Evolutionary conservation across 2,113 vertebrate genomes (phyloP), one percentile per base, ranked within the genome.

Genomic region (Galemys pyrenaicus): DNA sequence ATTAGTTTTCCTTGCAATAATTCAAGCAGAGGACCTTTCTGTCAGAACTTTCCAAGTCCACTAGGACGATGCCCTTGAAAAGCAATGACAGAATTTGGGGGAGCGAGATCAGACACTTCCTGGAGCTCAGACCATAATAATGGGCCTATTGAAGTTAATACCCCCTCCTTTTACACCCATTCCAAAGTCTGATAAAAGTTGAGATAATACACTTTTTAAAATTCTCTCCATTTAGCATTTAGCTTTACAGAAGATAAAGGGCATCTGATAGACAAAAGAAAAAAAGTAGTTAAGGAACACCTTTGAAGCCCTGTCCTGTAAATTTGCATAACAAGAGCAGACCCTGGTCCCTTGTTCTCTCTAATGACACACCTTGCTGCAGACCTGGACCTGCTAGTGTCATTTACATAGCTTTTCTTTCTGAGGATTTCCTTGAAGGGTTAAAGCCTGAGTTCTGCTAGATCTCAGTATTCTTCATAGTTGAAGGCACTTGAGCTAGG

Each of bases 1-100:
- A 75, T 92, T 82, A 64, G n/a, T 94, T 46, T 46, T 77, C 93
- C 62, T 92, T 92, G 90, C 94, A 39, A 22, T 80, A 11, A 30
- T 91, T 94, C 68, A 88, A 26, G 46, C 62, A 5, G 44, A 92
- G 35, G 79, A 39, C 2, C 58, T 41, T 86, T 93, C 56, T 70
- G 32, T 17, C 32, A 89, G 74, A 58, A 67, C 20, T 94, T 73
- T 93, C 87, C 20, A 92, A 16, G 64, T 60, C 24, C 78, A 26
- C 32, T 64, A 41, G 15, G 65, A 39, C 87, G 51, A 64, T 94
- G 37, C 65, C 71, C 65, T 85, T 81, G 71, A 87, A 87, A 93
- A 89, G 41, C 58, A 87, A 80, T 51, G 73, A 32, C 17, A 67
- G 17, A 81, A 62, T 95, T 74, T 83, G 20, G 58, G 28, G 80